A percentile compares a stretch with the other conserved stretches of the same genome.
These are phyloP conservation scores for Cylas formicarius DNA, from an alignment of 1,140 invertebrate species.

Conservation along the genomic window DNA sequence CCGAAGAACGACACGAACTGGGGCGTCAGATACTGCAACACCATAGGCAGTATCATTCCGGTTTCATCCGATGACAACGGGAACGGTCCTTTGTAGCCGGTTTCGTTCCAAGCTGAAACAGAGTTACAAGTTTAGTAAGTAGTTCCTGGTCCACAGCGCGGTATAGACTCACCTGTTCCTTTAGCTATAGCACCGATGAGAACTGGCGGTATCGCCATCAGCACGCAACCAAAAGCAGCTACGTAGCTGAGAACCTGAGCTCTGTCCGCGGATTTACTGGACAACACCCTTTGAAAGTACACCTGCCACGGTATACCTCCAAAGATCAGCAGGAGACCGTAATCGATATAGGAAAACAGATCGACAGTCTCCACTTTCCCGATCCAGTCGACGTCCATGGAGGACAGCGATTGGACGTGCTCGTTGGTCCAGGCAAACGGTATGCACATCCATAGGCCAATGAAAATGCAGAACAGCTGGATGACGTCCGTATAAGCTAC, in stretches of 20 bases:
- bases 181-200: slow-evolving; percentile 94
- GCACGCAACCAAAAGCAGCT: slow-evolving; percentile 86
- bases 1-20: slow-evolving; percentile 93
- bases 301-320: slow-evolving; percentile 99
- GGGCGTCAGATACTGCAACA: slow-evolving; percentile 92
- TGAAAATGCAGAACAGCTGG: slow-evolving; percentile 97
- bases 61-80: slow-evolving; percentile 68
- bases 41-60: slow-evolving; percentile 93
- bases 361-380: slow-evolving; percentile 66
- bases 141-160: not conserved
- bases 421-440: slow-evolving; percentile 89
- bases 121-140: not conserved
- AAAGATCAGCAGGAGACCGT: slow-evolving; percentile 85
- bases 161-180: slow-evolving; percentile 68
- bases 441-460: slow-evolving; percentile 96
- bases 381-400: slow-evolving; percentile 85
- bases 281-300: slow-evolving; percentile 95
- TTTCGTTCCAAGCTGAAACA: slow-evolving; percentile 85
- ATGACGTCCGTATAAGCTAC: slow-evolving; percentile 99
- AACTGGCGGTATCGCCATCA: slow-evolving; percentile 95
- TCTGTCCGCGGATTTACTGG: slow-evolving; percentile 85
- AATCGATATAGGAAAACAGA: slow-evolving; percentile 82
- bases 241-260: slow-evolving; percentile 95
- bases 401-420: slow-evolving; percentile 69
- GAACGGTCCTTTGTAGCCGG: slow-evolving; percentile 68